phyloP scores from a whole-genome alignment of 2,797 vertebrate genomes.

The Kryptolebias ocellatus region DNA sequence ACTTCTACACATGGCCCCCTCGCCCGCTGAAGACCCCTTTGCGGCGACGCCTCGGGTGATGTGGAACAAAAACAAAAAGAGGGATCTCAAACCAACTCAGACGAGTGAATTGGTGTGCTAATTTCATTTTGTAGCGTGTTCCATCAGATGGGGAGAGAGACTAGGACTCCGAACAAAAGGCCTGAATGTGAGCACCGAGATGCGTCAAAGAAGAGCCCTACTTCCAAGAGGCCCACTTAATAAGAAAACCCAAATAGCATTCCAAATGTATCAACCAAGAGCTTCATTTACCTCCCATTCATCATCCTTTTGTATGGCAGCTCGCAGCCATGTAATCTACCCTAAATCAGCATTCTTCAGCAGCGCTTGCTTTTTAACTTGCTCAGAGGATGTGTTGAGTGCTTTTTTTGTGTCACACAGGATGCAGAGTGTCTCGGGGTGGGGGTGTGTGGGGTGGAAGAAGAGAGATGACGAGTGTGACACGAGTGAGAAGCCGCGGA shows the following conservation, averaged over 20 bases:
- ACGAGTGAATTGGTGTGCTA: constrained; percentile 64
- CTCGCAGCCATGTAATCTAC: constrained; percentile 65
- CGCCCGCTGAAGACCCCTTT: constrained; percentile 31
- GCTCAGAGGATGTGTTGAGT: constrained; percentile 63
- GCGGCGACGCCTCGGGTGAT: constrained; percentile 37
- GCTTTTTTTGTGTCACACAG: constrained; percentile 73
- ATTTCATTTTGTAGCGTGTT: constrained; percentile 58
- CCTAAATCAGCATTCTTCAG: constrained; percentile 65
- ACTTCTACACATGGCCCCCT: constrained; percentile 24
- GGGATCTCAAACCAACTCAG: constrained; percentile 44
- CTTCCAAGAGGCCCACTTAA: constrained; percentile 69
- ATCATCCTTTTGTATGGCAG: constrained; percentile 67
- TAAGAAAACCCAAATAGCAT: constrained; percentile 75
- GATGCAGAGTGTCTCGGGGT: constrained; percentile 48
- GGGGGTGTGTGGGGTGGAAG: no score
- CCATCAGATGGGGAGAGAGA: constrained; percentile 46
- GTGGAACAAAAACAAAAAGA: constrained; percentile 33
- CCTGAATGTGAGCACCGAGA: constrained; percentile 63
- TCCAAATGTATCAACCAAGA: constrained; percentile 61
- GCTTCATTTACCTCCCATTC: constrained; percentile 80
- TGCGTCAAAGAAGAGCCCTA: constrained; percentile 58
- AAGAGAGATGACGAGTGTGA: constrained; percentile 60
- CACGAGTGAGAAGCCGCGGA: constrained; percentile 40
- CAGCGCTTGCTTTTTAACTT: constrained; percentile 62
- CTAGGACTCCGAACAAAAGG: constrained; percentile 70